These are phyloP conservation scores for Leucophenga maculata DNA, from an alignment of 2,888 invertebrate species.

Conservation along the genomic window DNA sequence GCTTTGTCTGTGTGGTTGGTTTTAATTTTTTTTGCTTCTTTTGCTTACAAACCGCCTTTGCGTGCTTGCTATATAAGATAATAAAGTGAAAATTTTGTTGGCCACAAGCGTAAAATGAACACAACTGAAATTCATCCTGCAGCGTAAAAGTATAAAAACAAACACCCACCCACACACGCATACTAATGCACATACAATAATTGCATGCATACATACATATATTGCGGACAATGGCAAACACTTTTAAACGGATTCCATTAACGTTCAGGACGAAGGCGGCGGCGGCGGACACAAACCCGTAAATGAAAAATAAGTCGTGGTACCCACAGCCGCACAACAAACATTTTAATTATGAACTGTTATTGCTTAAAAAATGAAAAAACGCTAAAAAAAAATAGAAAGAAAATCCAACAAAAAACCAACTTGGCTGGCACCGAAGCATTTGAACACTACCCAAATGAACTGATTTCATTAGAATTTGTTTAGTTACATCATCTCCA, in stretches of 20 bases:
- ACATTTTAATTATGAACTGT: constrained; percentile 60
- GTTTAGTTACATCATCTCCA: no score
- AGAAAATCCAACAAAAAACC: neutral
- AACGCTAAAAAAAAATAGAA: neutral
- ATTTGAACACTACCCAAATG: no score
- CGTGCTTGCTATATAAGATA: constrained; percentile 7
- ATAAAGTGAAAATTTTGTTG: constrained; percentile 22
- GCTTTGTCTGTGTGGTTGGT: neutral
- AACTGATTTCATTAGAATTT: no score
- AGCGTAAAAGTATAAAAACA: constrained; percentile 1
- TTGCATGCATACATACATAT: neutral
- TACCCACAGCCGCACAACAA: constrained; percentile 34
- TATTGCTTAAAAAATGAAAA: constrained; percentile 19
- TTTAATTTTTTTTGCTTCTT: constrained; percentile 17
- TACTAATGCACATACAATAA: neutral
- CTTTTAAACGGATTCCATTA: constrained; percentile 27
- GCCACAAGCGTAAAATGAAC: constrained; percentile 12
- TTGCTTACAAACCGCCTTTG: neutral
- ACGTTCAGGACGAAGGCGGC: constrained; percentile 10
- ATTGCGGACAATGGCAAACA: constrained; percentile 19
- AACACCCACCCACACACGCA: constrained; percentile 15
- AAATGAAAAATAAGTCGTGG: neutral
- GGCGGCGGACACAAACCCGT: neutral
- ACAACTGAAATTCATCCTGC: neutral
- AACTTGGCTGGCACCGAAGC: no score